A percentile compares a stretch with the other conserved stretches of the same genome.
Evolutionary conservation across 2,888 invertebrate species (phyloP).

Genomic region (Melanostoma scalare): DNA sequence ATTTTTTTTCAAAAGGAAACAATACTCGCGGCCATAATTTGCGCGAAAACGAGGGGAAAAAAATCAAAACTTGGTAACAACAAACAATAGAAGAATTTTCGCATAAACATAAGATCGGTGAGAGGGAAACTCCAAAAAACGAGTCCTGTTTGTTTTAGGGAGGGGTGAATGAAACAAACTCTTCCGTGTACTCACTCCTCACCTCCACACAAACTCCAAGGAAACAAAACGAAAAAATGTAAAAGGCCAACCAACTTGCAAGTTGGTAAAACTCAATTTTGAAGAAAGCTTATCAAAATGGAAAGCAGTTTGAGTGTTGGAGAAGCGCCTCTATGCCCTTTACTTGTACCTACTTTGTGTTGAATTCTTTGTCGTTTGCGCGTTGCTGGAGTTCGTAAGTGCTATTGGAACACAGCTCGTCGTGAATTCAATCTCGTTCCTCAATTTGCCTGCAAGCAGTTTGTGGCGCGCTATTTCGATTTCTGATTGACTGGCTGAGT

Average conservation of each 20-base stretch:
- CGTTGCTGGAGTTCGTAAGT: constrained; percentile 16
- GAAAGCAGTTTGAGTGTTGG: background rate
- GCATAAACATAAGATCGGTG: constrained; percentile 16
- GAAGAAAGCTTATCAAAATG: constrained; percentile 52
- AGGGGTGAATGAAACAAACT: no score
- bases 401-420: background rate
- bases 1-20: constrained; percentile 38
- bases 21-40: constrained; percentile 53
- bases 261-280: constrained; percentile 64
- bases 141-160: constrained; percentile 3
- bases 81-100: constrained; percentile 58
- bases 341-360: background rate
- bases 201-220: constrained; percentile 20
- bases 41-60: constrained; percentile 24
- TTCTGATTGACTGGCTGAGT: constrained; percentile 63
- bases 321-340: background rate
- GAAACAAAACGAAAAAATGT: constrained; percentile 1
- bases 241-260: constrained; percentile 40
- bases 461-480: constrained; percentile 49
- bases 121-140: constrained; percentile 22
- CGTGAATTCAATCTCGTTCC: constrained; percentile 55
- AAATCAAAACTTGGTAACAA: constrained; percentile 24
- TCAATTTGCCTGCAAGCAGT: constrained; percentile 33
- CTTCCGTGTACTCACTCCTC: no score
- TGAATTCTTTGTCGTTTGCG: background rate